phyloP scores from a whole-genome alignment of 2,113 vertebrate genomes.

The Thermophis baileyi region DNA sequence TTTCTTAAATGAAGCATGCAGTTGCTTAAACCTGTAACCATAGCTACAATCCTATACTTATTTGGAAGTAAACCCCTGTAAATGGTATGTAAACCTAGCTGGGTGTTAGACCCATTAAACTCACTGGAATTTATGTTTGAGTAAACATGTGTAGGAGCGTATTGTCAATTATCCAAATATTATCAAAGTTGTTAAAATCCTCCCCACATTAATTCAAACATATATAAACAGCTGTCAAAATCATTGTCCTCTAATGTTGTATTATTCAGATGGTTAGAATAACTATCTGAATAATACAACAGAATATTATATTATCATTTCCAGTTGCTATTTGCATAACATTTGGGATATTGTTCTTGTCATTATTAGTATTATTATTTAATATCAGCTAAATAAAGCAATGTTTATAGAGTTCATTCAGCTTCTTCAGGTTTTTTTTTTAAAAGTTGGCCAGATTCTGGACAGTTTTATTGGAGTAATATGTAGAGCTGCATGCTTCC shows the following conservation, averaged over 20 bases:
- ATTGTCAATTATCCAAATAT: neutral
- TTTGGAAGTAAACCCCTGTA: neutral
- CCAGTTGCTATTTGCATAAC: neutral
- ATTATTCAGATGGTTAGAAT: neutral
- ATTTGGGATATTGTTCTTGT: neutral
- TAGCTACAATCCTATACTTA: neutral
- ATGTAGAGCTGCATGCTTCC: neutral
- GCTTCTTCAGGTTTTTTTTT: neutral
- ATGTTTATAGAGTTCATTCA: neutral
- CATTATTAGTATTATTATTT: neutral
- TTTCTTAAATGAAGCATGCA: neutral
- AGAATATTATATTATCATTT: neutral
- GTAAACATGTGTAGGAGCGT: neutral
- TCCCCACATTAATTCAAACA: neutral
- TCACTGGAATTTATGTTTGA: neutral
- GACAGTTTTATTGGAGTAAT: constrained; percentile 47
- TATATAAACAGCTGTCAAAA: neutral
- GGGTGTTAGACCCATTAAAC: neutral
- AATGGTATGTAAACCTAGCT: neutral
- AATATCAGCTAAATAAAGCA: neutral
- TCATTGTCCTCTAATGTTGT: neutral
- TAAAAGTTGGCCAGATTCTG: constrained; percentile 10
- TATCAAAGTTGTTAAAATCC: neutral
- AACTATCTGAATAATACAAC: too few relatives aligned
- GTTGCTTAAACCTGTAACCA: neutral